Evolutionary conservation across 2,888 invertebrate species (phyloP), one percentile per base, ranked within the genome.

Genomic region (Diaperis boleti): DNA sequence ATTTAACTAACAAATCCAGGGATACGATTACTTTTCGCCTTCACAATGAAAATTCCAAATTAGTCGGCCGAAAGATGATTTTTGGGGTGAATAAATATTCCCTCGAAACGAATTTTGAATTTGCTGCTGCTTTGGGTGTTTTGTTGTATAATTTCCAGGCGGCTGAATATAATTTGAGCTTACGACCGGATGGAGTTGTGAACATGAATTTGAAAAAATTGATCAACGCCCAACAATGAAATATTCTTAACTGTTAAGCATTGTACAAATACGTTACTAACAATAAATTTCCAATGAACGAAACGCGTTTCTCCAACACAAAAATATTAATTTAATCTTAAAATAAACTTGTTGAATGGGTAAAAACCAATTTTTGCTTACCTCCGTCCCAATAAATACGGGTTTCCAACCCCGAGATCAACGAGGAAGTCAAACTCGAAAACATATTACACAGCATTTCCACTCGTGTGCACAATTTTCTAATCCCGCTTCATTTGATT

Each of bases 371-470:
- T 22, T 45, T 45, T 13, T 45, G 29, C 29, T 13, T 45, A 26
- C 45, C 26, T 6, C 14, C 47, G 18, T 20, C 41, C 15, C 33
- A 10, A 49, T 49, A 49, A 49, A 49, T 26, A 49, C 47, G 47
- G 45, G 2, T 33, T 49, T 49, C 47, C 33, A 15, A 14, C 15
- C 29, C 13, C 11, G 17, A n/a, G 26, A 26, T 6, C 31, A 33
- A 49, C 22, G 37, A 18, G 41, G 17, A 50, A 26, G 37, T 50
- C n/a, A 17, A 33, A 31, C 8, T 49, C 47, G n/a, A 50, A 37
- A 50, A 35, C 37, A 35, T 37, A 50, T 50, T 50, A 50, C 20
- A 50, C 10, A 22, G 13, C 18, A 22, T 50, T 50, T 50, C 50
- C 37, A 37, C 50, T 50, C 10, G n/a, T 22, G 20, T 26, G 37